These are phyloP conservation scores for Elephas maximus DNA, from an alignment of 2,113 vertebrate species.

Conservation along the genomic window DNA sequence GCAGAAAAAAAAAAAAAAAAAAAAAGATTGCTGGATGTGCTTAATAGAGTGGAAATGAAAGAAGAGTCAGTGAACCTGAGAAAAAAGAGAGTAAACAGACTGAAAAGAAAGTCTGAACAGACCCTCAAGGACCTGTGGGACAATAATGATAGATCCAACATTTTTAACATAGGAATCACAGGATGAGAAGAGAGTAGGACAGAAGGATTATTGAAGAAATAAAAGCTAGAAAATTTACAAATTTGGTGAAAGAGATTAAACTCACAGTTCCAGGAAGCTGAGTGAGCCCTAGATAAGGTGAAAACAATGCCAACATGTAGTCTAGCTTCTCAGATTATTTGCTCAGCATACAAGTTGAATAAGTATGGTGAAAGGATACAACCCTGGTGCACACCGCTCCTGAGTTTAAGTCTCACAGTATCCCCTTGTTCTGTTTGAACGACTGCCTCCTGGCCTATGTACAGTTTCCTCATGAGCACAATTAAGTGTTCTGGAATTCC, in stretches of 20 bases:
- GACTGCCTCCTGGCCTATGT: too few species aligned
- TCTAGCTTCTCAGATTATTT: too few species aligned
- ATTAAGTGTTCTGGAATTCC: too few species aligned
- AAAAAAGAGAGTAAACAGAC: background rate
- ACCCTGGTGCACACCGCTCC: too few species aligned
- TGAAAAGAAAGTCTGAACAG: too few species aligned
- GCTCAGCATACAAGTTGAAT: too few species aligned
- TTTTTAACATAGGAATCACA: background rate
- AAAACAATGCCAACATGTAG: background rate
- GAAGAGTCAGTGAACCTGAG: background rate
- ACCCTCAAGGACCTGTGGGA: background rate
- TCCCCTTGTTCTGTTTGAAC: too few species aligned
- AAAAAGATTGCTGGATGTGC: too few species aligned
- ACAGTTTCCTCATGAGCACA: too few species aligned
- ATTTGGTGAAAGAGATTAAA: background rate
- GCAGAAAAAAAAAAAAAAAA: background rate
- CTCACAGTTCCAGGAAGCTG: background rate
- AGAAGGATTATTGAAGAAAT: background rate
- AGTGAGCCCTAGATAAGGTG: background rate
- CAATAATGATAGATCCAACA: background rate
- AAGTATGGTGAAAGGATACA: too few species aligned
- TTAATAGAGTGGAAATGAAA: background rate
- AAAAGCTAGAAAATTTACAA: background rate
- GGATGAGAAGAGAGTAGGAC: background rate
- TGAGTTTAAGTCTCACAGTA: too few species aligned